A percentile compares a stretch with the other conserved stretches of the same genome.
Conservation (phyloP, 1,140 invertebrate species). For the Hyphantria cunea region DNA sequence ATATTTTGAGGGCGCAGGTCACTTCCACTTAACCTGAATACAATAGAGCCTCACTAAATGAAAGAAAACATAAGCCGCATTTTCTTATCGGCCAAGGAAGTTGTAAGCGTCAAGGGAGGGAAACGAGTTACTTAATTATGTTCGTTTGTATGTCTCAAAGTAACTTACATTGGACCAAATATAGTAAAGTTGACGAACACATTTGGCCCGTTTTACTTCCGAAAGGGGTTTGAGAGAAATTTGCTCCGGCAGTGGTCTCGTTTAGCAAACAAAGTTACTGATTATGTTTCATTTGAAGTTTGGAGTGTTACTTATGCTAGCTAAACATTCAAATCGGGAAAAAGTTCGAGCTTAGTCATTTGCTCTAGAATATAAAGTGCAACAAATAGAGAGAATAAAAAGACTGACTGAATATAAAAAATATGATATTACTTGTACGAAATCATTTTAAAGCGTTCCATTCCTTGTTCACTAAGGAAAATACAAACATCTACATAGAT, state of each 20-base stretch:
- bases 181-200: background rate
- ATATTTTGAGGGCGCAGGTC: constrained; percentile 6
- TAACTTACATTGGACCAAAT: background rate
- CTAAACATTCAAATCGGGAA: no score
- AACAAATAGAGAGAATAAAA: no score
- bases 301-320: no score
- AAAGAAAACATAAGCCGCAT: constrained; percentile 14
- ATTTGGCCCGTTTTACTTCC: background rate
- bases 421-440: no score
- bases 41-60: constrained; percentile 14
- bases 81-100: constrained; percentile 15
- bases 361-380: no score
- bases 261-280: background rate
- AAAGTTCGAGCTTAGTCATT: no score
- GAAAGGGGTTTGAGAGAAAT: background rate
- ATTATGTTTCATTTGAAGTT: no score
- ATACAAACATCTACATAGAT: no score
- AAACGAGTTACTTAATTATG: constrained; percentile 26
- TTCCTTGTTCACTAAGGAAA: no score
- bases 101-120: constrained; percentile 19
- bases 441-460: no score
- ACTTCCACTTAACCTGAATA: constrained; percentile 21
- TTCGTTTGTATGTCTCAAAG: constrained; percentile 2
- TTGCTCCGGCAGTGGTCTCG: background rate
- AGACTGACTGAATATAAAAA: no score